phyloP scores from a whole-genome alignment of 2,797 vertebrate genomes.

The Coreius guichenoti region DNA sequence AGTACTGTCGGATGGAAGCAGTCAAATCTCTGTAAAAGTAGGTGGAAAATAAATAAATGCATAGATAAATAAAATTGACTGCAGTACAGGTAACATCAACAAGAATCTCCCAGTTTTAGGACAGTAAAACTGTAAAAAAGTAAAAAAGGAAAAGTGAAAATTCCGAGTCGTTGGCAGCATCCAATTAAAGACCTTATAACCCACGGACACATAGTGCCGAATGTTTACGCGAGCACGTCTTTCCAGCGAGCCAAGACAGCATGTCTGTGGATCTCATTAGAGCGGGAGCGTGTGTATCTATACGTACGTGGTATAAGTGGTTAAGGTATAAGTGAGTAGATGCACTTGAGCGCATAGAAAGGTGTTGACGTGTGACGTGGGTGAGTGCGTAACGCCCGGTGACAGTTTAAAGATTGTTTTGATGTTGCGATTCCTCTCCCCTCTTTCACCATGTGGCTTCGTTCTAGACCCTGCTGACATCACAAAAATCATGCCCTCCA shows the following conservation, averaged over 20 bases:
- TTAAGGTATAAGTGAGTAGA: constrained; percentile 31
- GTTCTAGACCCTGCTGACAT: constrained; percentile 63
- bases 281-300: constrained; percentile 45
- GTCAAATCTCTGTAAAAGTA: constrained; percentile 32
- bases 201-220: constrained; percentile 63
- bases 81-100: constrained; percentile 14
- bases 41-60: constrained; percentile 17
- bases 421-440: constrained; percentile 63
- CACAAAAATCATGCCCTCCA: constrained; percentile 77
- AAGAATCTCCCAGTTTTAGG: neutral
- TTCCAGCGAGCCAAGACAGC: constrained; percentile 48
- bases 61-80: neutral
- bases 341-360: neutral
- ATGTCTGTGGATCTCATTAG: constrained; percentile 70
- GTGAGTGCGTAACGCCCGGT: constrained; percentile 40
- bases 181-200: constrained; percentile 69
- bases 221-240: constrained; percentile 70
- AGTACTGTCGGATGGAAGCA: constrained; percentile 1
- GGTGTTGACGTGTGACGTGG: constrained; percentile 55
- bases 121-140: constrained; percentile 13
- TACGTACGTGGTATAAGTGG: constrained; percentile 58
- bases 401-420: constrained; percentile 67
- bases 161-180: constrained; percentile 49
- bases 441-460: constrained; percentile 60
- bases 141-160: constrained; percentile 13